Conservation (phyloP, 2,888 invertebrate genomes). For the Pasiphila rectangulata region DNA sequence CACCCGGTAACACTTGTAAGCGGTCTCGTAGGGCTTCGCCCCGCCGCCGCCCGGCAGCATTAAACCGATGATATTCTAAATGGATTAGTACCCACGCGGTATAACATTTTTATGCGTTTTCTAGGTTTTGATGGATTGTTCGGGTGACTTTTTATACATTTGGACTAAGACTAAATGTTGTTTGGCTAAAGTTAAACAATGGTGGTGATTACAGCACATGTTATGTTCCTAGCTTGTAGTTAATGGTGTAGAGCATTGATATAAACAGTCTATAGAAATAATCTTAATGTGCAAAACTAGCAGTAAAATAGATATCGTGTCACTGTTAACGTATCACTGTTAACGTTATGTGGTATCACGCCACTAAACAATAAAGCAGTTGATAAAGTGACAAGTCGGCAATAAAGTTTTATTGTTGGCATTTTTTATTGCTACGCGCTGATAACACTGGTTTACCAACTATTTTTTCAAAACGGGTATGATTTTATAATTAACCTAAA, state of each 20-base stretch:
- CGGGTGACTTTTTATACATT: neutral
- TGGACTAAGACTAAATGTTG: too few species aligned
- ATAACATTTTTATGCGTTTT: neutral
- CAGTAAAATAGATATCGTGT: too few species aligned
- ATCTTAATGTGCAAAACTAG: too few species aligned
- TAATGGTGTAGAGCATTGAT: too few species aligned
- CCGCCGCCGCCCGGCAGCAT: constrained; percentile 31
- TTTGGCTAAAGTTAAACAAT: neutral
- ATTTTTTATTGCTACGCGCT: constrained; percentile 8
- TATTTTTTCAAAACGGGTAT: too few species aligned
- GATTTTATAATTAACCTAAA: too few species aligned
- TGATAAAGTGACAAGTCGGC: neutral
- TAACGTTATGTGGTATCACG: neutral
- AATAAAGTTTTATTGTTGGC: constrained; percentile 1
- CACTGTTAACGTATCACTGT: neutral
- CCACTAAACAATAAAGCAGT: neutral
- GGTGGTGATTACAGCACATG: too few species aligned
- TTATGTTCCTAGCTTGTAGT: too few species aligned
- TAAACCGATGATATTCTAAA: constrained; percentile 70
- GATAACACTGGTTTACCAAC: neutral
- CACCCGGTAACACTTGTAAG: constrained; percentile 53
- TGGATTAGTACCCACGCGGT: constrained; percentile 55
- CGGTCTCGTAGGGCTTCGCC: constrained; percentile 59
- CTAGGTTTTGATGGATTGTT: constrained; percentile 1
- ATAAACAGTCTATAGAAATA: too few species aligned